These are phyloP conservation scores for Pholis gunnellus DNA, from an alignment of 2,113 vertebrate species.

Conservation along the genomic window DNA sequence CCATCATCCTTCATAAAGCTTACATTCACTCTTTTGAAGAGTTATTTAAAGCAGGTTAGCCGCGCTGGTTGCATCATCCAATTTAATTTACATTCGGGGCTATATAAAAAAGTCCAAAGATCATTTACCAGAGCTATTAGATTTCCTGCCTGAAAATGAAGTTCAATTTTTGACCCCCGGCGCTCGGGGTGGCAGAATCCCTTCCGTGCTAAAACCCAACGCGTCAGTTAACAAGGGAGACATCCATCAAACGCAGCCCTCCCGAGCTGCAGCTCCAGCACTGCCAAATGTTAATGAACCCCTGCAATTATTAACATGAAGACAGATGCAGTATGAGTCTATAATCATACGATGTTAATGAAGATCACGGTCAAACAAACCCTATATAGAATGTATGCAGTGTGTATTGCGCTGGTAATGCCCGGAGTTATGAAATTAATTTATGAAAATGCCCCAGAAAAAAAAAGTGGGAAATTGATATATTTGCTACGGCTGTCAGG, in stretches of 20 bases:
- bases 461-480: constrained; percentile 48
- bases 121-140: constrained; percentile 44
- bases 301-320: constrained; percentile 22
- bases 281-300: constrained; percentile 44
- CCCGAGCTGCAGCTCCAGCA: not conserved
- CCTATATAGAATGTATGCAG: not conserved
- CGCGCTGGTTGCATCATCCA: constrained; percentile 2
- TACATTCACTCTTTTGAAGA: constrained; percentile 24
- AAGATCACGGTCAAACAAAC: constrained; percentile 27
- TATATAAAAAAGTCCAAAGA: constrained; percentile 57
- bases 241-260: constrained; percentile 38
- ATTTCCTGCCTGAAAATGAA: constrained; percentile 51
- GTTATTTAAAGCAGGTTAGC: constrained; percentile 47
- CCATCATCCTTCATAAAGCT: constrained; percentile 20
- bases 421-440: constrained; percentile 44
- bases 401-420: not conserved
- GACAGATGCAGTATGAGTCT: not conserved
- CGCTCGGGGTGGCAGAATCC: constrained; percentile 27
- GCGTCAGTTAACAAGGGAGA: constrained; percentile 40
- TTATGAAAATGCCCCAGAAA: not conserved
- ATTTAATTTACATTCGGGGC: constrained; percentile 54
- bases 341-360: constrained; percentile 10
- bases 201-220: constrained; percentile 23
- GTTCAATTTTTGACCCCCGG: constrained; percentile 47
- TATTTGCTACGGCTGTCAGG: constrained; percentile 51